Base-by-base conservation (phyloP, 2,888 invertebrate species). In the Cepaea hortensis region DNA sequence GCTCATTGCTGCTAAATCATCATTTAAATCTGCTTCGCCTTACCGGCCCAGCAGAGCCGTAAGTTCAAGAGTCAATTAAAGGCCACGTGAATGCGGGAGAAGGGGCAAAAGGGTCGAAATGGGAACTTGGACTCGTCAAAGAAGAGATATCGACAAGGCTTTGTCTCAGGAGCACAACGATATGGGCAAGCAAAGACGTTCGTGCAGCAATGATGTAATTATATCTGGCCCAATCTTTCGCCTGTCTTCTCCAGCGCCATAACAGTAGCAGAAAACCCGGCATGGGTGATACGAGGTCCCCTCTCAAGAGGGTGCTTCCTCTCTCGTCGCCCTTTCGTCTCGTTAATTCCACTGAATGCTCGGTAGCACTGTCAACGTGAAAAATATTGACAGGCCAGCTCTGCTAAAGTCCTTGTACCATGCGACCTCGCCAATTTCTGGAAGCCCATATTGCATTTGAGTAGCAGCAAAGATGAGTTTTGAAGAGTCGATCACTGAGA, bases 1-100 rank as follows among this genome's bases (percentile, higher is more conserved):
- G n/a, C 35, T 50, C 77, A 23, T 15, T 11, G 77, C 46, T 68
- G 77, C 35, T 65, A 76, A 62, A 76, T 75, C 18, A 46, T 48
- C 23, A 55, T 35, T 48, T 46, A 79, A 85, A 85, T 79, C 77
- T 79, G 77, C 85, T 85, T 65, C 65, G n/a, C 65, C 46, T 65
- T 62, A 20, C 48, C 55, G 77, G 62, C 15, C 35, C 35, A 15
- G 3, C 35, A 65, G 70, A 65, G 68, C 76, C 35, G 35, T 70
- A 70, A 76, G 79, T 85, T 85, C 79, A 85, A 85, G 85, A 85
- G 85, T 85, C 85, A 85, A 85, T 85, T 85, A 85, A 85, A 85
- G 85, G 79, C 77, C 77, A 76, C 50, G 70, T n/a, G 68, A 46
- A 79, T 68, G 50, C 50, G 79, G 79, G 76, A 61, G 79, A 65